Evolutionary conservation across 2,888 invertebrate species (phyloP).

Genomic region (Lymantria monacha): DNA sequence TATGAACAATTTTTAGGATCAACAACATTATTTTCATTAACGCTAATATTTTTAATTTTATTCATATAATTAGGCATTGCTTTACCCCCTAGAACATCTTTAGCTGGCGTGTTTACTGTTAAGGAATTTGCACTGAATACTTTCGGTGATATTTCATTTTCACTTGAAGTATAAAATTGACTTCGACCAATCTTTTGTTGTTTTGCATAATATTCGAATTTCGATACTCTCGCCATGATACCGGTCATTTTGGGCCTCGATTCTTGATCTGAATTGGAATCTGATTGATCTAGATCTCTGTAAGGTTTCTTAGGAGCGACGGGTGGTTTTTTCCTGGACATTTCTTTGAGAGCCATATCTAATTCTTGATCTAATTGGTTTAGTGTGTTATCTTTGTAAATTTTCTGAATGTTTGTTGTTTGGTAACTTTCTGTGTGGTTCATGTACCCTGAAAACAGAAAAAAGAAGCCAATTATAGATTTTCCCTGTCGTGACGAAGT

Average conservation of each 20-base stretch:
- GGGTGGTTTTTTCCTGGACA: slow-evolving; percentile 84
- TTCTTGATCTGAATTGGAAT: slow-evolving; percentile 77
- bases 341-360: slow-evolving; percentile 71
- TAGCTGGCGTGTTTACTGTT: slow-evolving; percentile 91
- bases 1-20: slow-evolving; percentile 68
- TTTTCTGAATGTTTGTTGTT: slow-evolving; percentile 45
- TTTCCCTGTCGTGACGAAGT: too few relatives aligned
- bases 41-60: slow-evolving; percentile 67
- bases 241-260: slow-evolving; percentile 66
- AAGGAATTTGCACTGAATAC: slow-evolving; percentile 90
- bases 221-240: slow-evolving; percentile 89
- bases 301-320: slow-evolving; percentile 84
- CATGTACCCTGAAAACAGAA: slow-evolving; percentile 51
- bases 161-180: slow-evolving; percentile 69
- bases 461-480: background rate
- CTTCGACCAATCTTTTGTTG: slow-evolving; percentile 80
- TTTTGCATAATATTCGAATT: slow-evolving; percentile 89
- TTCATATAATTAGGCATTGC: slow-evolving; percentile 83
- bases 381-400: slow-evolving; percentile 64
- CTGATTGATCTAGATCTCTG: slow-evolving; percentile 71
- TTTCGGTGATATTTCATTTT: slow-evolving; percentile 85
- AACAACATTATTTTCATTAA: slow-evolving; percentile 61
- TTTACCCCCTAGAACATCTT: slow-evolving; percentile 88
- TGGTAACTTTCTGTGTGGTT: slow-evolving; percentile 48
- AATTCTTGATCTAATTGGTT: slow-evolving; percentile 70